Conservation (phyloP, 2,797 vertebrate species). For the Sciurus vulgaris region DNA sequence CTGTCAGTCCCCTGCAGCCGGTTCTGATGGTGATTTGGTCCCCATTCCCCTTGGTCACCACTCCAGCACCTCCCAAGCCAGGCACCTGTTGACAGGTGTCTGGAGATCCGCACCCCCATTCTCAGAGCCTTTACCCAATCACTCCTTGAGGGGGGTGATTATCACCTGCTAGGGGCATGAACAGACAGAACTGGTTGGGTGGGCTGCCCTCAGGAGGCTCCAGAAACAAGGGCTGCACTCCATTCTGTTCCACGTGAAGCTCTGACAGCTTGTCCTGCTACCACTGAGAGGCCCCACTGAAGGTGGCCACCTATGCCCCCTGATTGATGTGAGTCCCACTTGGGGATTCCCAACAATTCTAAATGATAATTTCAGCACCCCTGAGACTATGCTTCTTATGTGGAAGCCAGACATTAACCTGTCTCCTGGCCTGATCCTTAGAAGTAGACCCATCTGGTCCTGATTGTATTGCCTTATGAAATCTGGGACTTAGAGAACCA, state of each 20-base stretch:
- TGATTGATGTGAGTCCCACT: not conserved
- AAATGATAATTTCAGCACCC: not conserved
- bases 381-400: not conserved
- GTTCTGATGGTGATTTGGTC: not conserved
- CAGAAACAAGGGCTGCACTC: not conserved
- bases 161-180: not conserved
- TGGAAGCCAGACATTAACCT: not conserved
- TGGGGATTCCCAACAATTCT: not conserved
- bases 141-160: not conserved
- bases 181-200: not conserved
- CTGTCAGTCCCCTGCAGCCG: rapidly evolving
- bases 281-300: not conserved
- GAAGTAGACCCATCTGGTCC: not conserved
- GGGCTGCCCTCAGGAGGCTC: not conserved
- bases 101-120: not conserved
- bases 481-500: not conserved
- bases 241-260: not conserved
- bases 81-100: too few relatives aligned
- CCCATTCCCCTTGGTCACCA: too few relatives aligned
- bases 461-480: not conserved
- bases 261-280: not conserved
- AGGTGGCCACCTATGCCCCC: not conserved
- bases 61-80: not conserved
- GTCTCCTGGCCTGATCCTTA: not conserved
- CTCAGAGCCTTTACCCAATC: not conserved